Evolutionary conservation across 2,888 invertebrate genomes (phyloP).

Genomic region (Eilema sororculum): DNA sequence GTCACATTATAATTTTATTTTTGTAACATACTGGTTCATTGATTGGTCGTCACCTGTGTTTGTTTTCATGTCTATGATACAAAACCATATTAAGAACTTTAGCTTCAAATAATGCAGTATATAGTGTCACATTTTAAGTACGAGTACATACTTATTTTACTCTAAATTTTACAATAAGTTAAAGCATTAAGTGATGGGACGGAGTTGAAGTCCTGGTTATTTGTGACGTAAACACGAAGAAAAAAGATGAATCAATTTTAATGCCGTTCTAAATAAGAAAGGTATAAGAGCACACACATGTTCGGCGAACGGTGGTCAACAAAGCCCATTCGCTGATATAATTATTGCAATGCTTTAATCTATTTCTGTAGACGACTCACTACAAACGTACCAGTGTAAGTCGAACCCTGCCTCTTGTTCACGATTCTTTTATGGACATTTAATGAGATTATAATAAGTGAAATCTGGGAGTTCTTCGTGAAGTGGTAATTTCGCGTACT

Average conservation of each 20-base stretch:
- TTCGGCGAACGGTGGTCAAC: constrained; percentile 66
- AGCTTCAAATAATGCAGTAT: constrained; percentile 20
- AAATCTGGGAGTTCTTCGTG: constrained; percentile 58
- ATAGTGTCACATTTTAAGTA: constrained; percentile 63
- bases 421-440: constrained; percentile 58
- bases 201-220: constrained; percentile 22
- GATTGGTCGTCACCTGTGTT: constrained; percentile 53
- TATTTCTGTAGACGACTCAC: constrained; percentile 80
- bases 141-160: constrained; percentile 24
- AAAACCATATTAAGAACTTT: constrained; percentile 23
- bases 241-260: constrained; percentile 30
- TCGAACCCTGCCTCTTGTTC: constrained; percentile 54
- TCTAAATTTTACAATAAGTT: constrained; percentile 22
- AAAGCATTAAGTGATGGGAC: constrained; percentile 15
- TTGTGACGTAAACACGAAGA: constrained; percentile 17
- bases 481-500: constrained; percentile 61
- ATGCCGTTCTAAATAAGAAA: constrained; percentile 30
- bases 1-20: constrained; percentile 66
- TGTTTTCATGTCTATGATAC: constrained; percentile 47
- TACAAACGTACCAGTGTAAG: constrained; percentile 61
- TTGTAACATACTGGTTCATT: constrained; percentile 42
- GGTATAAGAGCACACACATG: constrained; percentile 65
- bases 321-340: constrained; percentile 82
- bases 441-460: constrained; percentile 55
- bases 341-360: constrained; percentile 82